phyloP scores from a whole-genome alignment of 2,888 invertebrate genomes.

The Melanchra persicariae region DNA sequence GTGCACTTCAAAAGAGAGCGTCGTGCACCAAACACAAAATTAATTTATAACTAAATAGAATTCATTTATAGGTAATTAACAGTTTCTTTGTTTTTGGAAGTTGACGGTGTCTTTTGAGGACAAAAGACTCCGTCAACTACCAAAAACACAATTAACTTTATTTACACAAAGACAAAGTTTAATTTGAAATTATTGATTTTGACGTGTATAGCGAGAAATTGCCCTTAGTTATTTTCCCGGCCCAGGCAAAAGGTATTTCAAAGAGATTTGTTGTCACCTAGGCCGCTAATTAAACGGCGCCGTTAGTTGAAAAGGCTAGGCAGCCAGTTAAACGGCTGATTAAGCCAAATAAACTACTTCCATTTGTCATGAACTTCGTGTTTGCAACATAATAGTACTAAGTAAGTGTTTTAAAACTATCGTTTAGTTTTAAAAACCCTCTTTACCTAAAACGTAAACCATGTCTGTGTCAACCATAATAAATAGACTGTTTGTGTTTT shows the following conservation, averaged over 20 bases:
- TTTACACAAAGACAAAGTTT: background rate
- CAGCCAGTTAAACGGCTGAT: too few species aligned
- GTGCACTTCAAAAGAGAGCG: background rate
- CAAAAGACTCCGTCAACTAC: too few species aligned
- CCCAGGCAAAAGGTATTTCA: background rate
- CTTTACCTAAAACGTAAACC: background rate
- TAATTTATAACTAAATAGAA: too few species aligned
- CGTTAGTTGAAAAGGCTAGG: too few species aligned
- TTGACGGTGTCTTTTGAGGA: too few species aligned
- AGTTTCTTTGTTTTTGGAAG: too few species aligned
- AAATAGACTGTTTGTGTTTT: constrained; percentile 1
- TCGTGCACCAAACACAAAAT: background rate
- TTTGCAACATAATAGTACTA: background rate
- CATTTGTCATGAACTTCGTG: background rate
- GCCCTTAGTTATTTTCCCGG: background rate
- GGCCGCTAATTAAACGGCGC: too few species aligned
- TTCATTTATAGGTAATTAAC: too few species aligned
- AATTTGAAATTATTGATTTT: background rate
- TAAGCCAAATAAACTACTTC: background rate
- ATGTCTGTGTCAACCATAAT: background rate
- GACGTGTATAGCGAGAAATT: background rate
- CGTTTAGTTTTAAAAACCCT: too few species aligned
- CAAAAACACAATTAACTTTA: background rate
- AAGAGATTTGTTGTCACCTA: background rate
- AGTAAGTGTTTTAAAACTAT: too few species aligned